Conservation (phyloP, 2,797 vertebrate genomes). For the Chiropotes sagulatus region DNA sequence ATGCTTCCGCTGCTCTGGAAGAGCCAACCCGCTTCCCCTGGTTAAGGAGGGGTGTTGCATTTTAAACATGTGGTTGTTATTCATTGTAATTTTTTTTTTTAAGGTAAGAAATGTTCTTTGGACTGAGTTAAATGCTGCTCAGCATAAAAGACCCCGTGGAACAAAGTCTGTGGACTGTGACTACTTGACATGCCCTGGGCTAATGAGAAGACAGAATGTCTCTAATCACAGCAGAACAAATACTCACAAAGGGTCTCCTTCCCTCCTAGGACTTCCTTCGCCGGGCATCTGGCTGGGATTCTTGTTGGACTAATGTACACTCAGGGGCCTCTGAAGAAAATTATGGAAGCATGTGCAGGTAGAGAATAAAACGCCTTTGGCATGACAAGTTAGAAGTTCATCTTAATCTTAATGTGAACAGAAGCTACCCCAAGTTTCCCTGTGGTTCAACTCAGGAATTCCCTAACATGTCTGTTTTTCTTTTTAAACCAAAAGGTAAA, state of each 20-base stretch:
- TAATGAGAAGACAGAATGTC: constrained; percentile 34
- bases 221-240: background rate
- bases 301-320: constrained; percentile 95
- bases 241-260: constrained; percentile 49
- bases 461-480: background rate
- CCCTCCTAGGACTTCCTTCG: constrained; percentile 90
- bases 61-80: constrained; percentile 12
- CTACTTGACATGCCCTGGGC: background rate
- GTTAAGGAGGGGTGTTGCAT: background rate
- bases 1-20: background rate
- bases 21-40: background rate
- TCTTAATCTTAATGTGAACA: background rate
- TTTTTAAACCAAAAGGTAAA: background rate
- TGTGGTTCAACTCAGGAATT: background rate
- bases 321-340: constrained; percentile 89
- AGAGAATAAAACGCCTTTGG: background rate
- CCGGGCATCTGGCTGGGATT: constrained; percentile 96
- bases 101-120: constrained; percentile 52
- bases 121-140: constrained; percentile 19
- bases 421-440: background rate
- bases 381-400: background rate
- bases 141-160: background rate
- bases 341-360: constrained; percentile 92
- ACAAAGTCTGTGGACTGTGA: constrained; percentile 30
- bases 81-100: background rate